Base-by-base conservation (phyloP, 53 echinoderm and acorn worm genomes). In the Arbacia lixula region DNA sequence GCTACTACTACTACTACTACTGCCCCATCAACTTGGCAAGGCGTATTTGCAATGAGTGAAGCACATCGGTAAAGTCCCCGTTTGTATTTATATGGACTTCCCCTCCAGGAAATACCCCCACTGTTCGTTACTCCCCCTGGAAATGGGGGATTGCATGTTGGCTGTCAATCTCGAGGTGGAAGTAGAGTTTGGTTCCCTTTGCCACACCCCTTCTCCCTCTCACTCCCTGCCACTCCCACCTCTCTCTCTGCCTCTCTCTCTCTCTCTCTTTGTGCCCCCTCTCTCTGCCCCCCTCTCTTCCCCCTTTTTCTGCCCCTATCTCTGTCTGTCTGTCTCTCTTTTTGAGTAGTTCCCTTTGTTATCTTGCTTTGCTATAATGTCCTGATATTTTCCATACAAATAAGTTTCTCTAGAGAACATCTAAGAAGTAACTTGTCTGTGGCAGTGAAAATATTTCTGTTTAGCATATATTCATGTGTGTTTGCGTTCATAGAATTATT, bases 41-140 rank as follows among this genome's bases (percentile, higher is more conserved):
- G 41, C 82, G 32, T 77, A 64, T 81, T 81, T 43, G 65, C 82
- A 43, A 64, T 63, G 82, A 81, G 52, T 81, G 82, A 46, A 63
- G 43, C 30, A 81, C 17, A 64, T 81, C 82, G 31, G 63, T 63
- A 31, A 43, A 64, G 82, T 64, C 64, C 64, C 82, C 41, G n/a
- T 63, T 63, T 63, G 82, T 81, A 81, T 81, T 81, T 81, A 81
- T 81, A 81, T 33, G 42, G 42, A 81, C 82, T 81, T 81, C 82
- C 82, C 79, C 63, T 43, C 20, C 82, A 81, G 82, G 82, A 81
- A 81, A 81, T 81, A 81, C 82, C 46, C 82, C 33, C 21, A 81
- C 39, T 81, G 82, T 63, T 81, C 43, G 62, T 61, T 81, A 62
- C 82, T 81, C 82, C 82, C 82, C 82, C 82, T 81, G 82, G 82